Percentiles rank a stretch among this genome's conserved stretches.
phyloP scores from a whole-genome alignment of 2,113 vertebrate genomes.

The Triplophysa dalaica region DNA sequence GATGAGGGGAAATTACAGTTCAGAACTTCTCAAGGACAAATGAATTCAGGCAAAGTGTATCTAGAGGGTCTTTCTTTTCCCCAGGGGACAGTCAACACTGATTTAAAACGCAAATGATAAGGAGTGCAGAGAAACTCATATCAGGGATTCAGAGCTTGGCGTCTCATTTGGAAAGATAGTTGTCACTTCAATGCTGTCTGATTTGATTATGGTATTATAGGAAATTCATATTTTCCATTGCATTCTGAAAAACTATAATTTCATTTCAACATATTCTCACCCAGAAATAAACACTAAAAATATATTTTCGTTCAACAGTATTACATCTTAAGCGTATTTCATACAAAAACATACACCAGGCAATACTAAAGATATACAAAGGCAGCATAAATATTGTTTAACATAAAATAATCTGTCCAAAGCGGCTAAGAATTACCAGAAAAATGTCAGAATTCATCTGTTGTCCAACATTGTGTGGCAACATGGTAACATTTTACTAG shows the following conservation, averaged over 20 bases:
- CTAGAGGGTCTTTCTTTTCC: conserved; percentile 50
- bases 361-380: no score
- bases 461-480: not conserved
- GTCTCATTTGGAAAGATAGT: not conserved
- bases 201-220: not conserved
- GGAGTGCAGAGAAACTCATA: not conserved
- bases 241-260: not conserved
- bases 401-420: no score
- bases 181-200: not conserved
- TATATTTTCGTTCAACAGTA: no score
- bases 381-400: no score
- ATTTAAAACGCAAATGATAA: conserved; percentile 22
- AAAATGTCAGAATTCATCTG: no score
- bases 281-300: no score
- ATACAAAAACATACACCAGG: no score
- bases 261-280: no score
- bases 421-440: no score
- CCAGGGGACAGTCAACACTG: conserved; percentile 50
- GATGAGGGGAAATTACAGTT: conserved; percentile 10
- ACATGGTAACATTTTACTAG: not conserved
- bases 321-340: no score
- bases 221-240: not conserved
- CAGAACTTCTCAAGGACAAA: conserved; percentile 63
- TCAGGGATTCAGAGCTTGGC: not conserved
- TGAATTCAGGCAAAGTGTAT: conserved; percentile 45